Conservation (phyloP, 2,888 invertebrate species). For the Trachelus troglodyta region DNA sequence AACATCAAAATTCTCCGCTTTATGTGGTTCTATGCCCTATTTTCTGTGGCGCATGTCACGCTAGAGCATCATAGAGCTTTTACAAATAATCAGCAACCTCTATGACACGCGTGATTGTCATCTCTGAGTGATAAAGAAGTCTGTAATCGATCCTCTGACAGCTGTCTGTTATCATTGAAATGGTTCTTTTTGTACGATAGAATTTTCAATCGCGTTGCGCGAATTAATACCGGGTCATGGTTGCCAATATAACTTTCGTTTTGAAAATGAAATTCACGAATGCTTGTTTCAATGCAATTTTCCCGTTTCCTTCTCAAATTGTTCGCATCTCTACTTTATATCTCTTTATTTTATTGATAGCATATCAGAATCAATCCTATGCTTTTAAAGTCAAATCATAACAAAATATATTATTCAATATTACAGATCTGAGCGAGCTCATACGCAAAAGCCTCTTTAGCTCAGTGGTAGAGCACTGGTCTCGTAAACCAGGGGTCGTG, state of each 20-base stretch:
- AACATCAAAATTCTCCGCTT: constrained; percentile 12
- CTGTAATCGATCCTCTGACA: not conserved
- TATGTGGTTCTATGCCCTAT: constrained; percentile 27
- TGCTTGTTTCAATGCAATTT: too few species aligned
- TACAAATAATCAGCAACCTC: constrained; percentile 3
- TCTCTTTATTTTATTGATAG: too few species aligned
- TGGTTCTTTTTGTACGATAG: not conserved
- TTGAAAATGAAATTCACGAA: too few species aligned
- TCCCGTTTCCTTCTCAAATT: too few species aligned
- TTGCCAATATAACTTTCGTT: not conserved
- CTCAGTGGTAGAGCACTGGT: constrained; percentile 89
- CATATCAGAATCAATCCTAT: too few species aligned
- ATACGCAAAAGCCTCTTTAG: constrained; percentile 74
- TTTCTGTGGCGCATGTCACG: constrained; percentile 42
- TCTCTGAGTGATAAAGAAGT: not conserved
- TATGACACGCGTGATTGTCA: not conserved
- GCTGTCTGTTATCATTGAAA: not conserved
- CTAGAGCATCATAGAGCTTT: not conserved
- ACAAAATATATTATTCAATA: not conserved
- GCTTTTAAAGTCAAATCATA: too few species aligned
- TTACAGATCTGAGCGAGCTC: not conserved
- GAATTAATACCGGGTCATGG: not conserved
- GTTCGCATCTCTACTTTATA: too few species aligned
- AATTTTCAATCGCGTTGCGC: not conserved
- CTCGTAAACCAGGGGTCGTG: constrained; percentile 89